Evolutionary conservation across 1,140 invertebrate genomes (phyloP).

Genomic region (Lepidurus packardi): DNA sequence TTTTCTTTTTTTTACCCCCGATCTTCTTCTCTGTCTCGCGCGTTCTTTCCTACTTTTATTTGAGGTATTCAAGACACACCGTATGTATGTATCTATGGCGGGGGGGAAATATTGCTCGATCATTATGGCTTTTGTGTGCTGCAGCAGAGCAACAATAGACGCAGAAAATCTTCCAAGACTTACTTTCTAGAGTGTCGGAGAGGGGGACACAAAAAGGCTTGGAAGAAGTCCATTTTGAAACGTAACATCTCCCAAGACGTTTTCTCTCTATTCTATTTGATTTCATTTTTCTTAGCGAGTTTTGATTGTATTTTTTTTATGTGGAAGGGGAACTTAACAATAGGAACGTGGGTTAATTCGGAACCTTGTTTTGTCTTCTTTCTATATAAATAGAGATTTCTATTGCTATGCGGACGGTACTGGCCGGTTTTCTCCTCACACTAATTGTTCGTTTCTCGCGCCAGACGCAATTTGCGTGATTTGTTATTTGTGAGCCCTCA

Average conservation of each 20-base stretch:
- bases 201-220: background rate
- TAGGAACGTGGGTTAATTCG: background rate
- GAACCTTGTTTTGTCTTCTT: background rate
- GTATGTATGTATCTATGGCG: background rate
- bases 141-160: background rate
- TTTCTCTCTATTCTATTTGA: background rate
- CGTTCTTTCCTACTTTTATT: too few species aligned
- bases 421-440: slow-evolving; percentile 10
- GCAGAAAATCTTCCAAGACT: background rate
- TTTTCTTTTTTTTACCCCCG: background rate
- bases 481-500: background rate
- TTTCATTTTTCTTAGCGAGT: background rate
- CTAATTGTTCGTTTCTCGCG: background rate
- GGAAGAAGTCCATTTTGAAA: background rate
- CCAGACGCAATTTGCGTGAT: slow-evolving; percentile 10
- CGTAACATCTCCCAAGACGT: background rate
- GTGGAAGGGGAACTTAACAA: background rate
- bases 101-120: slow-evolving; percentile 15
- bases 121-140: slow-evolving; percentile 14
- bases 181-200: background rate
- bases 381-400: background rate
- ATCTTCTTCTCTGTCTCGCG: background rate
- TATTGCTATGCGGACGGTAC: background rate
- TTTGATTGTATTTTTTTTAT: background rate
- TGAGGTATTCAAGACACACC: too few species aligned